Base-by-base conservation (phyloP, 2,888 invertebrate species). In the Epirrita christyi region DNA sequence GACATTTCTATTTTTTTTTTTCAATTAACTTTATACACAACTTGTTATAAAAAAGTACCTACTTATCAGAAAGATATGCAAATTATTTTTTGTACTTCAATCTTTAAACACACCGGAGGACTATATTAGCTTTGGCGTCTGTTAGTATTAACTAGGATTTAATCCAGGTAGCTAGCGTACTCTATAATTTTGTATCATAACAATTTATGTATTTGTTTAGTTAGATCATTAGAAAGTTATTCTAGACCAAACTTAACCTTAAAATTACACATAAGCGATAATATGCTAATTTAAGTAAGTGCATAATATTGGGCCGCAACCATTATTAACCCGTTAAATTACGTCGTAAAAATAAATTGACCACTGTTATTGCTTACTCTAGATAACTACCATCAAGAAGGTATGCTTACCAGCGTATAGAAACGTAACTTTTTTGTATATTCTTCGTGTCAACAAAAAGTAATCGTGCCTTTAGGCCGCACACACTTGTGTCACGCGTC, bases 321-420 rank as follows among this genome's bases (percentile, higher is more conserved):
- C 10, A 59, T 60, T 56, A 38, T 36, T 5, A 55, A 37, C 37
- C 42, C 59, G 53, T 52, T 54, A 54, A 36, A 38, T 63, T 49
- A 60, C 46, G 62, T 52, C 58, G 62, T 66, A 55, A 64, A 64
- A 61, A 61, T 59, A 59, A 64, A 62, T 60, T 64, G 48, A 43
- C 45, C 44, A 55, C 56, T 53, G 55, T 61, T 62, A 62, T 40
- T 37, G 52, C 21, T 48, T 43, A 59, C 44, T 51, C 11, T 46
- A 47, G 51, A 49, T 55, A 21, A 2, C 21, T 21, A 3, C 4
- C 21, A 21, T 21, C 36, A 44, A 47, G n/a, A 37, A 14, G 11
- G 27, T 29, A 34, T 10, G 1, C 8, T n/a, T 4, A 36, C 11
- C 4, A 36, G 36, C 6, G 36, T 6, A 11, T 11, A 36, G 36